These are phyloP conservation scores for Paratilapia polleni DNA, from an alignment of 2,113 vertebrate genomes.

Conservation along the genomic window DNA sequence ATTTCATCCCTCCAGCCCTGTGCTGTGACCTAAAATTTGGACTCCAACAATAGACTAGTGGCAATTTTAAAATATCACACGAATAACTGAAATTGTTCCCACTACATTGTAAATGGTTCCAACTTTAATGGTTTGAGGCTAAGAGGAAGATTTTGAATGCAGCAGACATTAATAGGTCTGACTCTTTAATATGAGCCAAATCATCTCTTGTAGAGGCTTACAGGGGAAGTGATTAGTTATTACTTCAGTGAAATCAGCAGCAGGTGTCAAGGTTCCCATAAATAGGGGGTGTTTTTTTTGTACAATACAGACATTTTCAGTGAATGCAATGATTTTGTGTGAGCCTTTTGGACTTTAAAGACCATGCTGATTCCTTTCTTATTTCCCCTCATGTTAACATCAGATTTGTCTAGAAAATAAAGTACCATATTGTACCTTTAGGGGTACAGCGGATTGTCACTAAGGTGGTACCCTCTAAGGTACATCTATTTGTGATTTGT, in stretches of 20 bases:
- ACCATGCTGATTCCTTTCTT: not conserved
- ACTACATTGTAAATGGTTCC: constrained; percentile 1
- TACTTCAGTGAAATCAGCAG: constrained; percentile 2
- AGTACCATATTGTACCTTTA: not conserved
- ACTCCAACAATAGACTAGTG: constrained; percentile 24
- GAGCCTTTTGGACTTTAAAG: not conserved
- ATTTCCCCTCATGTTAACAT: not conserved
- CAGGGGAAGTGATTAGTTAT: not conserved
- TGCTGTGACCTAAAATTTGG: constrained; percentile 57
- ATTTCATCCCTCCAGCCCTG: constrained; percentile 62
- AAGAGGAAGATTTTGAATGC: constrained; percentile 2
- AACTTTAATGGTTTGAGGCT: not conserved
- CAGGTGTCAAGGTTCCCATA: not conserved
- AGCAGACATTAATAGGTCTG: constrained; percentile 16
- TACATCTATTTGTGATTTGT: no score
- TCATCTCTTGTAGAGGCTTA: not conserved
- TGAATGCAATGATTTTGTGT: not conserved
- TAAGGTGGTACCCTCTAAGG: no score
- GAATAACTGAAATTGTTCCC: constrained; percentile 34
- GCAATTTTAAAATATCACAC: constrained; percentile 22
- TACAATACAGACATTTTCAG: not conserved
- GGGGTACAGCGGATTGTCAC: not conserved
- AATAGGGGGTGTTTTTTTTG: not conserved
- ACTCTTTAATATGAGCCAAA: not conserved
- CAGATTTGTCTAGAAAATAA: not conserved